Conservation (phyloP, 2,113 vertebrate species). For the Manacus vitellinus region DNA sequence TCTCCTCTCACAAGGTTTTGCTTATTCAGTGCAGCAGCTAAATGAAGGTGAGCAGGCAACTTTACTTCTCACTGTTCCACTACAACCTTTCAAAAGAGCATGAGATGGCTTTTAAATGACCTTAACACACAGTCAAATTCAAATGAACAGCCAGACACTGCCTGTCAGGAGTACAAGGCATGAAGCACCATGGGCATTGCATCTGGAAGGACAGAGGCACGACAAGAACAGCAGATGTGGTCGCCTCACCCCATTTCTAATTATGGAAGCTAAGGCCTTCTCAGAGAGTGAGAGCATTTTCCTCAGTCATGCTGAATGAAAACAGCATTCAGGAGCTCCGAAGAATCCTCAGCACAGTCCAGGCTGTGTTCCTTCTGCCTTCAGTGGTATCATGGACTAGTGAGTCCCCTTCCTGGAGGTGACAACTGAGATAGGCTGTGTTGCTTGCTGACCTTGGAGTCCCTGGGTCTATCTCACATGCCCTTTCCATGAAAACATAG, state of each 20-base stretch:
- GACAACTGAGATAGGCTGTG: not conserved
- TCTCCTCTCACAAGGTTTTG: not conserved
- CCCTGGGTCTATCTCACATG: accelerated
- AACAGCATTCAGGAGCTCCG: accelerated
- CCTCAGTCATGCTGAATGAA: not conserved
- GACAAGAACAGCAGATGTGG: not conserved
- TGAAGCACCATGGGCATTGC: not conserved
- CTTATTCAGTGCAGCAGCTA: not conserved
- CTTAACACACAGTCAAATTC: not conserved
- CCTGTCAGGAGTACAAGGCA: accelerated
- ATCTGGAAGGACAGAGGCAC: not conserved
- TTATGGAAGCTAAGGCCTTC: not conserved
- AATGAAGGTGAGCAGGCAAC: not conserved
- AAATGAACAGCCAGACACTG: not conserved
- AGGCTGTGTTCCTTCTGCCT: not conserved
- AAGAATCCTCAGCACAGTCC: not conserved
- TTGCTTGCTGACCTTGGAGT: not conserved
- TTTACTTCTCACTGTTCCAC: not conserved
- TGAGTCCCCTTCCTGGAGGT: not conserved
- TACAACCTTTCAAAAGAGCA: not conserved
- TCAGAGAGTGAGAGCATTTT: not conserved
- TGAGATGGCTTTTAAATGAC: not conserved
- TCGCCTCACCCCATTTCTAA: not conserved
- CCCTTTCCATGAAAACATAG: not conserved
- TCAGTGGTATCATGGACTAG: accelerated